Percentiles rank a stretch among this genome's conserved stretches.
These are phyloP conservation scores for Merops nubicus DNA, from an alignment of 2,113 vertebrate species.

Conservation along the genomic window DNA sequence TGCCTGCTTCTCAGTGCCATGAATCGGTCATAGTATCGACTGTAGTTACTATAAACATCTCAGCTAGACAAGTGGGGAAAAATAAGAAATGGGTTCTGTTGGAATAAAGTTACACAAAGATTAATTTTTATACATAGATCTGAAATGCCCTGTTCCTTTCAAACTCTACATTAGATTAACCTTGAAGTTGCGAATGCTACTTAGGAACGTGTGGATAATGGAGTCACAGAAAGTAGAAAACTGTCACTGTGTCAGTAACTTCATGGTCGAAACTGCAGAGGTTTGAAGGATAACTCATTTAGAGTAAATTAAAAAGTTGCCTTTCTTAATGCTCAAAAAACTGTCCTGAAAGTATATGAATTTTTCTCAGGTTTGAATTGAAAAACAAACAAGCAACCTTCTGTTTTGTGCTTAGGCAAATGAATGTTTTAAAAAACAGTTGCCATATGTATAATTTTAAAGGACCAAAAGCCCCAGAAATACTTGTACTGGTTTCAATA, in stretches of 20 bases:
- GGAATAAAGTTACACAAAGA: conserved; percentile 14
- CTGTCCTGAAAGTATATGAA: not conserved
- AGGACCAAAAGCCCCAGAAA: not conserved
- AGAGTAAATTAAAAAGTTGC: not conserved
- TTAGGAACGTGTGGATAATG: conserved; percentile 30
- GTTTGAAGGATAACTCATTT: not conserved
- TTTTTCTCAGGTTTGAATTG: not conserved
- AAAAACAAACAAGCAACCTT: not conserved
- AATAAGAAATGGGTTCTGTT: not conserved
- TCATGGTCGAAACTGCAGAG: not conserved
- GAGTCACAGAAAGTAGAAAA: conserved; percentile 8
- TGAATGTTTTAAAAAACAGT: not conserved
- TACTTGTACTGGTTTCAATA: not conserved
- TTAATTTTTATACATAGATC: conserved; percentile 63
- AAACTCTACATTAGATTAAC: conserved; percentile 50
- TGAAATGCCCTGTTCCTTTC: conserved; percentile 57
- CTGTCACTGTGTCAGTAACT: not conserved
- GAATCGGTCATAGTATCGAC: not conserved
- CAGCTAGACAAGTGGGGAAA: not conserved
- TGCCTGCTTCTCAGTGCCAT: conserved; percentile 8
- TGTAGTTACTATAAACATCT: conserved; percentile 41
- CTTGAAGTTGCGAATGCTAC: conserved; percentile 43
- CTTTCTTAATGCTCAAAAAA: not conserved
- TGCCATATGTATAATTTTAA: not conserved
- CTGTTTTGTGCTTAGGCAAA: not conserved